Evolutionary conservation across 1,140 invertebrate species (phyloP).

Genomic region (Drosophila melanica): DNA sequence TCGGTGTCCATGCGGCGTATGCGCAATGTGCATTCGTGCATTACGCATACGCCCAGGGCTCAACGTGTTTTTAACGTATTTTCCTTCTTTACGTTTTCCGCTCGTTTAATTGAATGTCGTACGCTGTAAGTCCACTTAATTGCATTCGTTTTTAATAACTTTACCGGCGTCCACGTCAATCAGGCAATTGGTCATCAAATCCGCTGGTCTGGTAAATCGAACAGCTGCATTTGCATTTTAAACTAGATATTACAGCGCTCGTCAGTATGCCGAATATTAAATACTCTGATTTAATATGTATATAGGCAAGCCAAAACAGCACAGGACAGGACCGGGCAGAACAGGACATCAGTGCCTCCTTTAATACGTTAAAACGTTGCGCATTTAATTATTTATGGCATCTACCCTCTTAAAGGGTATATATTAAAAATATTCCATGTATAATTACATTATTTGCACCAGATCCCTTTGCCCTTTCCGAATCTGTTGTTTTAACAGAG

Average conservation of each 20-base stretch:
- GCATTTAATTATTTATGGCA: background rate
- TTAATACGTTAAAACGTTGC: background rate
- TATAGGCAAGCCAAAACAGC: background rate
- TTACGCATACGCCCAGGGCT: conserved; percentile 45
- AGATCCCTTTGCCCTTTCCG: background rate
- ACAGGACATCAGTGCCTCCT: background rate
- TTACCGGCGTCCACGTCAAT: conserved; percentile 19
- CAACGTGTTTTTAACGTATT: background rate
- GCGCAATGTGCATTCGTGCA: conserved; percentile 47
- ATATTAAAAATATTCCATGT: conserved; percentile 15
- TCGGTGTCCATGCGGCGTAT: conserved; percentile 31
- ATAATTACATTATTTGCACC: conserved; percentile 48
- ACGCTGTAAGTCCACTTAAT: conserved; percentile 42
- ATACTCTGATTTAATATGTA: background rate
- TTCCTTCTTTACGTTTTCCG: background rate
- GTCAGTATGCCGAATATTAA: background rate
- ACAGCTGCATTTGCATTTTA: conserved; percentile 12
- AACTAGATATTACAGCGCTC: conserved; percentile 1
- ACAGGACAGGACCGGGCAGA: too few relatives aligned
- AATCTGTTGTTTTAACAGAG: conserved; percentile 10
- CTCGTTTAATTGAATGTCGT: conserved; percentile 40
- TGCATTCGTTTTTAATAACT: conserved; percentile 35
- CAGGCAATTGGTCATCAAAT: conserved; percentile 27
- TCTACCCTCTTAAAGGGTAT: background rate
- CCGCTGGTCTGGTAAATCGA: conserved; percentile 7